Conservation (phyloP, 2,888 invertebrate genomes). For the Orchesellides sinensis region DNA sequence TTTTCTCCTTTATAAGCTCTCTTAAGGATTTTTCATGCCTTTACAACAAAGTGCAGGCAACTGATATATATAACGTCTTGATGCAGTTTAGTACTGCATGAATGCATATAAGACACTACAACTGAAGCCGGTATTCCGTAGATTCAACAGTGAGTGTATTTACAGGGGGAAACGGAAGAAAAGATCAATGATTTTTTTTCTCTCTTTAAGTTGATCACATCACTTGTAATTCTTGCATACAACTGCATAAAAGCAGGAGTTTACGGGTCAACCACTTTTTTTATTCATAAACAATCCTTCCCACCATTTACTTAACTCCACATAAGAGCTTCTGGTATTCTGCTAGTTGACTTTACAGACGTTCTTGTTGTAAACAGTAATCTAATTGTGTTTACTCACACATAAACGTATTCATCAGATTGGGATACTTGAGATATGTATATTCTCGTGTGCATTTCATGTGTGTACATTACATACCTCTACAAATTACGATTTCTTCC, state of each 20-base stretch:
- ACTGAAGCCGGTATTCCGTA: too few species aligned
- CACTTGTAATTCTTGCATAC: constrained; percentile 1
- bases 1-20: background rate
- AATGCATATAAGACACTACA: background rate
- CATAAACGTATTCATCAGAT: background rate
- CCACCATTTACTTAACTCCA: background rate
- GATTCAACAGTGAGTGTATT: too few species aligned
- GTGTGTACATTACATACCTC: background rate
- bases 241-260: constrained; percentile 2
- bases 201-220: background rate
- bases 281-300: constrained; percentile 21
- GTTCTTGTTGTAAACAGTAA: background rate
- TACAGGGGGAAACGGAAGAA: background rate
- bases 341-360: background rate
- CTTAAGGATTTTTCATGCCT: too few species aligned
- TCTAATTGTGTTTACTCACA: background rate
- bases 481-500: background rate
- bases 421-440: too few species aligned
- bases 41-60: background rate
- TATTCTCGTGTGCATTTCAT: too few species aligned
- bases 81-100: too few species aligned
- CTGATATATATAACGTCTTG: too few species aligned
- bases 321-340: background rate
- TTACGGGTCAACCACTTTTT: constrained; percentile 42
- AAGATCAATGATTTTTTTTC: background rate